Conservation (phyloP, 35 echinoderm and acorn worm species). For the Diadema setosum region DNA sequence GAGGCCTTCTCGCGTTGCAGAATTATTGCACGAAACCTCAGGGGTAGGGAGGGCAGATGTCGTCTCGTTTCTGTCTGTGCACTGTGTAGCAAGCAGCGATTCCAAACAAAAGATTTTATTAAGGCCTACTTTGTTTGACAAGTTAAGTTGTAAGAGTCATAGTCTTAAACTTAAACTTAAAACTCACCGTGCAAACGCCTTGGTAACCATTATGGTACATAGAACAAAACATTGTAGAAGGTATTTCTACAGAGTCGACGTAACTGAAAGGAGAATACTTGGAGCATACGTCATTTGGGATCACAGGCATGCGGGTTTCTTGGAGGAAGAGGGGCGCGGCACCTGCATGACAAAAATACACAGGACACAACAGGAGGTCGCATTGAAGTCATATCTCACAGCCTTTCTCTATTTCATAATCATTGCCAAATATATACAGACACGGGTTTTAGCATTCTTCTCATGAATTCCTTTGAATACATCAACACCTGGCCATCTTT, state of each 20-base stretch:
- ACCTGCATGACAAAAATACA: not conserved
- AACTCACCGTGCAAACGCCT: not conserved
- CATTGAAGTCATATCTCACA: not conserved
- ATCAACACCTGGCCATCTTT: not conserved
- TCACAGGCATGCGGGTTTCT: not conserved
- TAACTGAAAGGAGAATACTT: too few relatives aligned
- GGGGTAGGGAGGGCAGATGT: too few relatives aligned
- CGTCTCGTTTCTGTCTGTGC: too few relatives aligned
- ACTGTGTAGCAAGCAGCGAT: too few relatives aligned
- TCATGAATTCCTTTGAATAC: not conserved
- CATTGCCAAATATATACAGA: not conserved
- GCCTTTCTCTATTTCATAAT: not conserved
- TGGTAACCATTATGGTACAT: not conserved
- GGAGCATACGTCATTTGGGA: not conserved
- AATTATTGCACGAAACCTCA: too few relatives aligned
- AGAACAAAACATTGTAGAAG: not conserved
- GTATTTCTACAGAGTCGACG: not conserved
- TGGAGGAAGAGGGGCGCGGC: not conserved
- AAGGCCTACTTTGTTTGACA: too few relatives aligned
- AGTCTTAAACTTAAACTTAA: too few relatives aligned
- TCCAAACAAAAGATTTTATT: too few relatives aligned
- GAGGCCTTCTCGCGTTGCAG: too few relatives aligned
- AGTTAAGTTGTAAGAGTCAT: too few relatives aligned
- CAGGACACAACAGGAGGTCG: too few relatives aligned
- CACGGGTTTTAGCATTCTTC: not conserved